Evolutionary conservation across 2,888 invertebrate species (phyloP).

Genomic region (Epistrophe grossulariae): DNA sequence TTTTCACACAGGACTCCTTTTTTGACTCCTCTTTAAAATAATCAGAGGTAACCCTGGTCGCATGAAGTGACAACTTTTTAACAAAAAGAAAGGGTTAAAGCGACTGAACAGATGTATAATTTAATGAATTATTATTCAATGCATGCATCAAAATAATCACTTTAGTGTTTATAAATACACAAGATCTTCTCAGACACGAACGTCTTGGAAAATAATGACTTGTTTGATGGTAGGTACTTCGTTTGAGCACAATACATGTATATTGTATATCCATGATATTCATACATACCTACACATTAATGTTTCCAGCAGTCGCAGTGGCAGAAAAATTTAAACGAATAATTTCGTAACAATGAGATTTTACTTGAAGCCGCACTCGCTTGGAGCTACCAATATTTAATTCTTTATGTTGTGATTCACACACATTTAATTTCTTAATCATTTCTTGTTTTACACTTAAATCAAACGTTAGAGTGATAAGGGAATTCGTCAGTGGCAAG

Average conservation of each 20-base stretch:
- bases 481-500: constrained; percentile 18
- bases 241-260: constrained; percentile 34
- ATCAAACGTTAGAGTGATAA: constrained; percentile 50
- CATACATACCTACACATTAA: background rate
- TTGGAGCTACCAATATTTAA: constrained; percentile 23
- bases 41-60: no score
- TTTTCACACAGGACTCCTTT: no score
- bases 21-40: no score
- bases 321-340: constrained; percentile 1
- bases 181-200: constrained; percentile 57
- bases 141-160: constrained; percentile 40
- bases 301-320: background rate
- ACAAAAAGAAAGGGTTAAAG: background rate
- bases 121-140: constrained; percentile 57
- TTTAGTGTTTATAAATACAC: constrained; percentile 40
- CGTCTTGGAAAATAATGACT: constrained; percentile 40
- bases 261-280: constrained; percentile 53
- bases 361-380: constrained; percentile 17
- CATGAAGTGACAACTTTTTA: background rate
- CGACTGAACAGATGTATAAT: constrained; percentile 28
- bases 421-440: background rate
- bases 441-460: background rate
- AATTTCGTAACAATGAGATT: constrained; percentile 37
- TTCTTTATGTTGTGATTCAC: constrained; percentile 14
- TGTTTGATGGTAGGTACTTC: constrained; percentile 22